These are phyloP conservation scores for Microtus oregoni DNA, from an alignment of 2,113 vertebrate species.

Conservation along the genomic window DNA sequence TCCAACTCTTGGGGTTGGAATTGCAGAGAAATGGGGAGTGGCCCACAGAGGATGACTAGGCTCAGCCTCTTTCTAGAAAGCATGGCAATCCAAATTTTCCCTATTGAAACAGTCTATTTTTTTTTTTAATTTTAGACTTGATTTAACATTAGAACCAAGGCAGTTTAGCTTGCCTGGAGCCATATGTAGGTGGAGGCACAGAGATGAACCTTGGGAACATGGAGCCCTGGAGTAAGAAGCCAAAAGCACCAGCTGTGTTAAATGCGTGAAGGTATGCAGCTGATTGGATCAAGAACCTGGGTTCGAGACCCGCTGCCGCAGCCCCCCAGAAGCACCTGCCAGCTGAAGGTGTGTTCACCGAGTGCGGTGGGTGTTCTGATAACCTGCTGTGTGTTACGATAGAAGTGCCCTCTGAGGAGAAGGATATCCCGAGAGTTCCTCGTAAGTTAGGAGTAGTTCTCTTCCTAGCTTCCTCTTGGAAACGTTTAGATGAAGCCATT, in stretches of 20 bases:
- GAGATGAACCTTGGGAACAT: fast-evolving
- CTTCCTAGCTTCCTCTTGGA: neutral
- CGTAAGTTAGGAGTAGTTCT: neutral
- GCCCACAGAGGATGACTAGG: neutral
- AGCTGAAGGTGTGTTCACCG: neutral
- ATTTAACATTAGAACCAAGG: neutral
- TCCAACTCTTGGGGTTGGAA: conserved; percentile 2
- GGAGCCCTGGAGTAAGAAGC: neutral
- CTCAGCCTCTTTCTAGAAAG: neutral
- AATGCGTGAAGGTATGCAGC: neutral
- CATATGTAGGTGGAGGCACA: neutral
- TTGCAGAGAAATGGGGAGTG: neutral
- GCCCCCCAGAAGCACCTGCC: neutral
- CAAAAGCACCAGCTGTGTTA: neutral
- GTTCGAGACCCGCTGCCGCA: neutral
- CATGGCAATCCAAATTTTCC: neutral
- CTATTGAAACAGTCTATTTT: neutral
- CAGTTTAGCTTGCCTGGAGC: neutral
- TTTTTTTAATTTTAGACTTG: neutral
- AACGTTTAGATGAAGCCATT: neutral
- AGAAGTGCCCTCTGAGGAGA: neutral
- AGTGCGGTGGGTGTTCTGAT: neutral
- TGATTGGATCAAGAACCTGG: neutral
- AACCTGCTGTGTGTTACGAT: neutral
- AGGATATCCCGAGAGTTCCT: neutral